These are phyloP conservation scores for Sinonovacula constricta DNA, from an alignment of 1,140 invertebrate species.

Conservation along the genomic window DNA sequence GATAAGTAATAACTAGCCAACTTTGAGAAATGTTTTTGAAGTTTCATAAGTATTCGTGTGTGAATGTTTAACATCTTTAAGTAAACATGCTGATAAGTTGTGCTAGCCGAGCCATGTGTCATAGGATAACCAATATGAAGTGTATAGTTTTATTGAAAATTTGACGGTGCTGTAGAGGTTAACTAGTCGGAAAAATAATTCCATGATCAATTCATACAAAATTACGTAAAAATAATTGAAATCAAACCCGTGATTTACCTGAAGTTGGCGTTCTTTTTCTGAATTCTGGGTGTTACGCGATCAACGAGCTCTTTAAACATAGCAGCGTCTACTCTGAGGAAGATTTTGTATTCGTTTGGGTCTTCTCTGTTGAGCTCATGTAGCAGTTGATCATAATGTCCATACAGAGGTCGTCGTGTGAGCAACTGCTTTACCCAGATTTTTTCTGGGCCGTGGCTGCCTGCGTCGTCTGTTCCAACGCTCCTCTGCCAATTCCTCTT, in stretches of 20 bases:
- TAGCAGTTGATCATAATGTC: conserved; percentile 51
- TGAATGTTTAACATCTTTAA: no score
- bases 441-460: conserved; percentile 10
- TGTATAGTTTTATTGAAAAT: conserved; percentile 16
- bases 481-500: conserved; percentile 19
- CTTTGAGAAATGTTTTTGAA: no score
- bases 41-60: no score
- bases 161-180: conserved; percentile 18
- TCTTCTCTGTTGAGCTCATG: no score
- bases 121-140: no score
- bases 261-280: conserved; percentile 27
- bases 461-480: conserved; percentile 3
- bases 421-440: conserved; percentile 38
- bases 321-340: conserved; percentile 37
- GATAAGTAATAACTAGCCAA: no score
- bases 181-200: conserved; percentile 24
- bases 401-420: conserved; percentile 34
- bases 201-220: conserved; percentile 15
- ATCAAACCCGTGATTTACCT: conserved; percentile 12
- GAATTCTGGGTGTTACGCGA: conserved; percentile 39
- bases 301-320: conserved; percentile 48
- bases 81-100: no score
- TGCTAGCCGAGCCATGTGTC: no score
- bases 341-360: conserved; percentile 31
- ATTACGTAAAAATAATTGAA: conserved; percentile 22